Conservation (phyloP, 2,797 vertebrate species). For the Poecilia gillii region DNA sequence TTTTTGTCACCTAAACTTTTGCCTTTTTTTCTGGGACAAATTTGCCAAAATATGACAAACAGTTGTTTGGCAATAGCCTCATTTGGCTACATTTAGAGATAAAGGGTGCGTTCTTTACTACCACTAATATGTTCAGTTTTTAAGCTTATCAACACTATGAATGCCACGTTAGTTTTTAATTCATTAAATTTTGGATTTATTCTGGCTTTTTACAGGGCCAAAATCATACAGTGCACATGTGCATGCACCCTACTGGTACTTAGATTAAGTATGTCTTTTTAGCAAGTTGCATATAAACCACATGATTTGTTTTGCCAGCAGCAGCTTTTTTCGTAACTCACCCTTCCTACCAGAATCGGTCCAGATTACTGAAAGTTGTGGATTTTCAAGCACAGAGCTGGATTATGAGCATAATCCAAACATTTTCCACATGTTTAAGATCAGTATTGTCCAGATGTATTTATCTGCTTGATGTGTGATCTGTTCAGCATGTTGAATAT, state of each 20-base stretch:
- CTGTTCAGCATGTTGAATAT: no score
- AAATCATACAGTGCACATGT: not conserved
- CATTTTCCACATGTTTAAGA: not conserved
- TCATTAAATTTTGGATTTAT: not conserved
- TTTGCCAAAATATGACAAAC: constrained; percentile 4
- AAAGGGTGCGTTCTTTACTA: constrained; percentile 33
- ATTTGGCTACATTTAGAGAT: constrained; percentile 16
- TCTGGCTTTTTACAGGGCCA: not conserved
- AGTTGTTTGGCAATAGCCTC: not conserved
- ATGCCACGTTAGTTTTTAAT: not conserved
- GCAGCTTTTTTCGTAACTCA: not conserved
- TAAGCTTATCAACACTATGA: not conserved
- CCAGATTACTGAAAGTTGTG: not conserved
- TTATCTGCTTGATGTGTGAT: no score
- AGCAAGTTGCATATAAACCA: not conserved
- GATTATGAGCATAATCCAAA: not conserved
- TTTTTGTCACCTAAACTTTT: constrained; percentile 1
- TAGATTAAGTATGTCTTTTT: not conserved
- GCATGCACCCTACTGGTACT: not conserved
- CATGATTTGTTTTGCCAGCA: not conserved
- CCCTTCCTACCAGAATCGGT: not conserved
- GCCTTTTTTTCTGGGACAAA: constrained; percentile 27
- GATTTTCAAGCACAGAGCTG: not conserved
- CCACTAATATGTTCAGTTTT: constrained; percentile 10
- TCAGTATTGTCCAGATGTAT: not conserved